A percentile compares a stretch with the other conserved stretches of the same genome.
These are phyloP conservation scores for Hartigia nigra DNA, from an alignment of 2,888 invertebrate species.

Conservation along the genomic window DNA sequence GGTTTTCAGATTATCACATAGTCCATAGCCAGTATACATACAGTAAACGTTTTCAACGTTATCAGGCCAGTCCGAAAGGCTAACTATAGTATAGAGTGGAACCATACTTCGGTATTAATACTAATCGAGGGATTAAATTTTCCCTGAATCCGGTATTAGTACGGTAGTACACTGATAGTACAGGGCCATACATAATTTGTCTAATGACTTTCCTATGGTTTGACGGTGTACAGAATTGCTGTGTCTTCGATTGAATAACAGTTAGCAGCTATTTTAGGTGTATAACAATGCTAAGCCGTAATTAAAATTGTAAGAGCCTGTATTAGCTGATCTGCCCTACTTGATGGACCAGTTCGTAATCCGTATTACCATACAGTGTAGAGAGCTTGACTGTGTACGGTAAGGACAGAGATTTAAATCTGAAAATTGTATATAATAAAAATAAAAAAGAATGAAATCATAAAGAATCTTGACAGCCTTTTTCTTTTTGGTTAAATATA, in stretches of 20 bases:
- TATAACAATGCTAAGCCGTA: background rate
- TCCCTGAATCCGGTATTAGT: constrained; percentile 31
- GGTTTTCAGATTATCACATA: constrained; percentile 16
- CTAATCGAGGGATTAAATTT: constrained; percentile 27
- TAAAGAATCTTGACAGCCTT: background rate
- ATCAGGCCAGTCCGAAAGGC: background rate
- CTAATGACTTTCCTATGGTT: constrained; percentile 34
- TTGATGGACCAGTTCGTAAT: background rate
- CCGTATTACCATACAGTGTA: background rate
- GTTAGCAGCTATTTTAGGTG: background rate
- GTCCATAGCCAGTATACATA: background rate
- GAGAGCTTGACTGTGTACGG: background rate
- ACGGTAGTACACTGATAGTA: constrained; percentile 34
- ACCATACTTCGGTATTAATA: background rate
- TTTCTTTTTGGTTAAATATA: background rate
- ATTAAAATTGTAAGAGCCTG: background rate
- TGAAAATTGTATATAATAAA: background rate
- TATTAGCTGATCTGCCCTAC: background rate
- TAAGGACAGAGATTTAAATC: background rate
- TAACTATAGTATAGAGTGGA: background rate
- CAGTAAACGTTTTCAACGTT: background rate
- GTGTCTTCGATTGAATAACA: background rate
- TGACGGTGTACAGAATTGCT: background rate
- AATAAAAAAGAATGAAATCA: background rate
- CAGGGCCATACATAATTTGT: constrained; percentile 49